A percentile compares a stretch with the other conserved stretches of the same genome.
Evolutionary conservation across 1,140 invertebrate genomes (phyloP).

Genomic region (Philotrypesis tridentata): DNA sequence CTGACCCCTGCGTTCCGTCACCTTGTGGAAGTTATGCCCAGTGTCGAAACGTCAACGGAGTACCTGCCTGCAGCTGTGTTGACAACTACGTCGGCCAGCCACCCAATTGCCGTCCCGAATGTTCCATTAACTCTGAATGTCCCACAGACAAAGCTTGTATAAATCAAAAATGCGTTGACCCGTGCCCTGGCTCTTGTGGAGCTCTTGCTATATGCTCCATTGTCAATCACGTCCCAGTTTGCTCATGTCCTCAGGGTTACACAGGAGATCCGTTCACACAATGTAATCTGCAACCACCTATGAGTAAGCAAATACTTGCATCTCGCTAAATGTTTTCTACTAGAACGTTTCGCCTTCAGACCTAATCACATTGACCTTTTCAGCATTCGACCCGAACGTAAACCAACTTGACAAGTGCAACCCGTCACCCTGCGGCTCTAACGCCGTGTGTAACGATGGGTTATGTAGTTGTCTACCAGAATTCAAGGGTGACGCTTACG

Average conservation of each 20-base stretch:
- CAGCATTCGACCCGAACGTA: slow-evolving; percentile 61
- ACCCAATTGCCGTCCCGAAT: slow-evolving; percentile 73
- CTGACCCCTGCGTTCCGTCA: slow-evolving; percentile 73
- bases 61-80: slow-evolving; percentile 65
- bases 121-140: slow-evolving; percentile 73
- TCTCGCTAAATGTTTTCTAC: slow-evolving; percentile 38
- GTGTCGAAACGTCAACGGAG: slow-evolving; percentile 65
- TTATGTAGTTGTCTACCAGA: slow-evolving; percentile 79
- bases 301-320: slow-evolving; percentile 61
- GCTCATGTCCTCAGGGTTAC: slow-evolving; percentile 75
- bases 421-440: slow-evolving; percentile 80
- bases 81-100: slow-evolving; percentile 71
- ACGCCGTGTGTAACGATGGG: slow-evolving; percentile 77
- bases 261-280: slow-evolving; percentile 75
- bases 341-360: not conserved
- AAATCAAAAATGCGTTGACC: slow-evolving; percentile 74
- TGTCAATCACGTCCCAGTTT: slow-evolving; percentile 76
- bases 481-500: slow-evolving; percentile 80
- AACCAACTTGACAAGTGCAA: slow-evolving; percentile 75
- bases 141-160: slow-evolving; percentile 72
- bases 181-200: slow-evolving; percentile 77
- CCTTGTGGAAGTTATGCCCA: slow-evolving; percentile 74
- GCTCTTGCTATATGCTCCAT: slow-evolving; percentile 73
- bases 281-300: slow-evolving; percentile 63
- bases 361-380: slow-evolving; percentile 47